These are phyloP conservation scores for Bruchidius siliquastri DNA, from an alignment of 2,888 invertebrate genomes.

Conservation along the genomic window DNA sequence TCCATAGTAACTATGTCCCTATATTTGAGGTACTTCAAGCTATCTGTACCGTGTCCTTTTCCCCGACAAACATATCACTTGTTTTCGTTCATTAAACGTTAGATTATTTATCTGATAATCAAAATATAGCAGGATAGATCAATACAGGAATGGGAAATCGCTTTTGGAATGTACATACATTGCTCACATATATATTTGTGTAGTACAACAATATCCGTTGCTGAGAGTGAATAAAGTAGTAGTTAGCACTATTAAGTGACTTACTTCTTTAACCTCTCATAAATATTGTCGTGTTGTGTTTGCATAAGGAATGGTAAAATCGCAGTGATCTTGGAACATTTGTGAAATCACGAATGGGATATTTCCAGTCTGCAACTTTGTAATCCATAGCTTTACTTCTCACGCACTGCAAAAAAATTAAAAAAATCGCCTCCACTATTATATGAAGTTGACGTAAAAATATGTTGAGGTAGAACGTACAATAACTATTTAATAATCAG, in stretches of 20 bases:
- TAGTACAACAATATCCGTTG: neutral
- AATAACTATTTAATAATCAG: slow-evolving; percentile 36
- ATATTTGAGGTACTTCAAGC: too few relatives aligned
- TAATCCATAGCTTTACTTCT: slow-evolving; percentile 29
- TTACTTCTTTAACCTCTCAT: neutral
- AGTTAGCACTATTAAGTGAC: neutral
- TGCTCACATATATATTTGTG: too few relatives aligned
- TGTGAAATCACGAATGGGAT: neutral
- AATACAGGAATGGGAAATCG: too few relatives aligned
- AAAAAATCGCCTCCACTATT: slow-evolving; percentile 15
- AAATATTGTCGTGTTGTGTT: neutral
- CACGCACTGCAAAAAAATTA: slow-evolving; percentile 34
- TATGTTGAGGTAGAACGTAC: slow-evolving; percentile 38
- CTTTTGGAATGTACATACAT: too few relatives aligned
- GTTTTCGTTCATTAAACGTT: too few relatives aligned
- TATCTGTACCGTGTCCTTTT: too few relatives aligned
- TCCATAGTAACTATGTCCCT: too few relatives aligned
- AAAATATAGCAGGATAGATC: too few relatives aligned
- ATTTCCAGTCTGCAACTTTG: neutral
- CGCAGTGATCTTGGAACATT: neutral
- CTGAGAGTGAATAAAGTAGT: neutral
- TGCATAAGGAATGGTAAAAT: neutral
- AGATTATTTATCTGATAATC: too few relatives aligned
- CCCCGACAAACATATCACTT: too few relatives aligned
- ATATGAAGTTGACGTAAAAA: neutral